Conservation (phyloP, 2,888 invertebrate genomes). For the Synergus japonicus region DNA sequence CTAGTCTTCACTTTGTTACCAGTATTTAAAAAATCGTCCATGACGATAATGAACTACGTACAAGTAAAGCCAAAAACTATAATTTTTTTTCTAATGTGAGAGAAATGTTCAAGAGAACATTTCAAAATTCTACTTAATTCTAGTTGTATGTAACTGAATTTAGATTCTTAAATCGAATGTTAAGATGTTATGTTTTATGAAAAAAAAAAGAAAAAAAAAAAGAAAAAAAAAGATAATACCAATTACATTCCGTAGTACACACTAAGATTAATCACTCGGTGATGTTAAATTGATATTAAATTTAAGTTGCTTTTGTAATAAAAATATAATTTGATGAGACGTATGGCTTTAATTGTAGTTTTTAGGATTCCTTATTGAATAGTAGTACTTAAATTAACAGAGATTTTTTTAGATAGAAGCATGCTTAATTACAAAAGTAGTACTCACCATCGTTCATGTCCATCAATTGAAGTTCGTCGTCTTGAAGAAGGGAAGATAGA, state of each 20-base stretch:
- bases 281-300: not conserved
- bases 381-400: not conserved
- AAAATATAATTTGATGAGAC: not conserved
- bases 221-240: not conserved
- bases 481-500: conserved; percentile 91
- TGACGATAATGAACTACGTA: not conserved
- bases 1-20: not conserved
- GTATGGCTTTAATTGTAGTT: no score
- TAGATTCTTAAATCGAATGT: no score
- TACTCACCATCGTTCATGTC: conserved; percentile 92
- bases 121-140: not conserved
- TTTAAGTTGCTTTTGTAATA: conserved; percentile 27
- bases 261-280: not conserved
- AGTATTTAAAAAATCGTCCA: not conserved
- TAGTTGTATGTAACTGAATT: not conserved
- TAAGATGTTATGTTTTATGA: not conserved
- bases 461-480: conserved; percentile 93
- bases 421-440: conserved; percentile 21
- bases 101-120: not conserved
- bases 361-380: not conserved
- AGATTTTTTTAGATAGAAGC: not conserved
- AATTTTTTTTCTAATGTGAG: not conserved
- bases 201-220: not conserved
- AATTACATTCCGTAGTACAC: not conserved
- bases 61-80: not conserved